phyloP scores from a whole-genome alignment of 2,888 invertebrate species.

The Apoderus coryli region DNA sequence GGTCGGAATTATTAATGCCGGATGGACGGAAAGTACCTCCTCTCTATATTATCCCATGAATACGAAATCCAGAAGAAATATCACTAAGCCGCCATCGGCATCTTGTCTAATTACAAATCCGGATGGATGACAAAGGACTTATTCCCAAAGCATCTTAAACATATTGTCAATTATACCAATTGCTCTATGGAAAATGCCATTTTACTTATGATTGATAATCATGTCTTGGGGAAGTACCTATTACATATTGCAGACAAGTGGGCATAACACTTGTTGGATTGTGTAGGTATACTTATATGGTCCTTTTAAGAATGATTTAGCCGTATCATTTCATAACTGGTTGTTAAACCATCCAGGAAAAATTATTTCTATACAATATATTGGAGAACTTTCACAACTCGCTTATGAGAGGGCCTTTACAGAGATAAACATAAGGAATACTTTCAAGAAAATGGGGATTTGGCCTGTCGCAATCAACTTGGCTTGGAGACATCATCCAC shows the following conservation, averaged over 20 bases:
- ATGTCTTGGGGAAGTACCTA: slow-evolving; percentile 18
- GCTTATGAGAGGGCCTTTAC: slow-evolving; percentile 10
- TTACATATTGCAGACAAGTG: slow-evolving; percentile 26
- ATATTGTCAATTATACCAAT: slow-evolving; percentile 9
- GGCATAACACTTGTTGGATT: slow-evolving; percentile 20
- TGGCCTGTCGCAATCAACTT: too few species aligned
- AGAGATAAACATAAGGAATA: slow-evolving; percentile 6
- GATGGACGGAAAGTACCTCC: slow-evolving; percentile 2
- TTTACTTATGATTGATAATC: slow-evolving; percentile 2
- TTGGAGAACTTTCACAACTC: slow-evolving; percentile 11
- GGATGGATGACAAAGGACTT: slow-evolving; percentile 14
- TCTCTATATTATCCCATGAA: slow-evolving; percentile 1
- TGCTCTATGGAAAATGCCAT: not conserved
- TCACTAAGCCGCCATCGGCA: not conserved
- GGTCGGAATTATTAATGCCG: slow-evolving; percentile 2
- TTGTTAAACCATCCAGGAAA: slow-evolving; percentile 11
- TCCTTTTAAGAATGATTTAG: slow-evolving; percentile 20
- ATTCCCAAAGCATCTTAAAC: slow-evolving; percentile 10
- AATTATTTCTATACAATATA: slow-evolving; percentile 18
- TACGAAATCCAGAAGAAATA: not conserved
- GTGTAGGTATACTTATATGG: slow-evolving; percentile 15
- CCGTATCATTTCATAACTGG: slow-evolving; percentile 17
- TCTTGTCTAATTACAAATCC: slow-evolving; percentile 7
- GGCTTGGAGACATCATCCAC: too few species aligned
- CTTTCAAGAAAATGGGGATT: slow-evolving; percentile 2